phyloP scores from a whole-genome alignment of 2,888 invertebrate genomes.

The Erpobdella octoculata region DNA sequence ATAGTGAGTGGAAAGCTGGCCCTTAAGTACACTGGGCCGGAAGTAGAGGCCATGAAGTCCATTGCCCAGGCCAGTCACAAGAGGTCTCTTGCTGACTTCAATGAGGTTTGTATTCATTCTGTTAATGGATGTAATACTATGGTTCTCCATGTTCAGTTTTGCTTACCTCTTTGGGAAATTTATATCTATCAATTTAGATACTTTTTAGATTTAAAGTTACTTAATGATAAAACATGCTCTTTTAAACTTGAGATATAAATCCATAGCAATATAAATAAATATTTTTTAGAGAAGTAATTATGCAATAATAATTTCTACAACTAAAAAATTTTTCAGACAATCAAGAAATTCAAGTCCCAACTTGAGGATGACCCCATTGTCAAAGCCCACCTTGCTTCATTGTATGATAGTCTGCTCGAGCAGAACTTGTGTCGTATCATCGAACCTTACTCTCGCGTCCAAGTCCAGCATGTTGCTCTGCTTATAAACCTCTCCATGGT shows the following conservation, averaged over 20 bases:
- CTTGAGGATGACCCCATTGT: constrained; percentile 93
- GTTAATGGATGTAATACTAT: not conserved
- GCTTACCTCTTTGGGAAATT: too few species aligned
- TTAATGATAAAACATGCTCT: not conserved
- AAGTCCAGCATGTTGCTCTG: constrained; percentile 53
- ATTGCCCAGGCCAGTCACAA: constrained; percentile 93
- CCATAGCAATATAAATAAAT: too few species aligned
- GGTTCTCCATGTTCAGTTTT: not conserved
- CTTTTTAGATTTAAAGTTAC: constrained; percentile 1
- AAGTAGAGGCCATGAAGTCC: constrained; percentile 94
- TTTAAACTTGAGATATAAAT: not conserved
- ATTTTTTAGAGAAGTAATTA: too few species aligned
- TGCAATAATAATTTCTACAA: not conserved
- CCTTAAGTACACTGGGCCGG: constrained; percentile 86
- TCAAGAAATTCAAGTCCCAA: constrained; percentile 77
- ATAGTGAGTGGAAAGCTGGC: constrained; percentile 93
- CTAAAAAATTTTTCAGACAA: too few species aligned
- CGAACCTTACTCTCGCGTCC: constrained; percentile 93
- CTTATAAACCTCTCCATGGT: constrained; percentile 38
- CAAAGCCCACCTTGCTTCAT: constrained; percentile 84
- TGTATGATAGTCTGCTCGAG: constrained; percentile 97
- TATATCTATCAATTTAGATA: too few species aligned
- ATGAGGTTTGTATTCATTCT: constrained; percentile 57
- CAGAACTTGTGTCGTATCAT: constrained; percentile 97
- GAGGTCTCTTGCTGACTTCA: constrained; percentile 91